phyloP scores from a whole-genome alignment of 2,113 vertebrate genomes.

The Scytalopus superciliaris region DNA sequence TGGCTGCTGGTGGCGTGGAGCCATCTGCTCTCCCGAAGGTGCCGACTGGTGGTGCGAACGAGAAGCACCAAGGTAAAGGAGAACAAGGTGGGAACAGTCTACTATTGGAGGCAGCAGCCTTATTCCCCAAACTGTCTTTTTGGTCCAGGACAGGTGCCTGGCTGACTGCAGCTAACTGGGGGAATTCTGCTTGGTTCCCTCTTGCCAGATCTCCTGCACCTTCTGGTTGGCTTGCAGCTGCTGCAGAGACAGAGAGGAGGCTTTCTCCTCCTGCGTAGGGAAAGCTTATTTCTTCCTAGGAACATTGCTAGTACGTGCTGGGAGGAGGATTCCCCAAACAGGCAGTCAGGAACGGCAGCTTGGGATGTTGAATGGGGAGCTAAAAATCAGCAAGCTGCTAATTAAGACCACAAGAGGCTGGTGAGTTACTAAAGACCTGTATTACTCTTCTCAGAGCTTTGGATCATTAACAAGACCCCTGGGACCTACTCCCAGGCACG shows the following conservation, averaged over 20 bases:
- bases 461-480: constrained; percentile 11
- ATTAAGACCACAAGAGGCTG: constrained; percentile 54
- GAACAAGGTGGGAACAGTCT: not conserved
- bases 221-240: not conserved
- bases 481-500: not conserved
- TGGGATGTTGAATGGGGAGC: constrained; percentile 38
- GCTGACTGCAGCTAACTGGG: not conserved
- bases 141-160: not conserved
- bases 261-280: not conserved
- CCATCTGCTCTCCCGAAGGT: not conserved
- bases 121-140: not conserved
- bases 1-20: not conserved
- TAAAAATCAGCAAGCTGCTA: constrained; percentile 62
- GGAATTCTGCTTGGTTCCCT: not conserved
- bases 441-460: constrained; percentile 28
- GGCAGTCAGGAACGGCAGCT: not conserved
- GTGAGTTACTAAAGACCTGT: constrained; percentile 32
- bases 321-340: constrained; percentile 42
- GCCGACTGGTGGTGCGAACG: not conserved
- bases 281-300: constrained; percentile 21
- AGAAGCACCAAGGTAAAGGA: not conserved
- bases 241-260: not conserved
- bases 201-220: not conserved
- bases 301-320: constrained; percentile 9
- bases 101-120: not conserved